Evolutionary conservation across 2,888 invertebrate genomes (phyloP), one percentile per base, ranked within the genome.

Genomic region (Coelinius sp.): DNA sequence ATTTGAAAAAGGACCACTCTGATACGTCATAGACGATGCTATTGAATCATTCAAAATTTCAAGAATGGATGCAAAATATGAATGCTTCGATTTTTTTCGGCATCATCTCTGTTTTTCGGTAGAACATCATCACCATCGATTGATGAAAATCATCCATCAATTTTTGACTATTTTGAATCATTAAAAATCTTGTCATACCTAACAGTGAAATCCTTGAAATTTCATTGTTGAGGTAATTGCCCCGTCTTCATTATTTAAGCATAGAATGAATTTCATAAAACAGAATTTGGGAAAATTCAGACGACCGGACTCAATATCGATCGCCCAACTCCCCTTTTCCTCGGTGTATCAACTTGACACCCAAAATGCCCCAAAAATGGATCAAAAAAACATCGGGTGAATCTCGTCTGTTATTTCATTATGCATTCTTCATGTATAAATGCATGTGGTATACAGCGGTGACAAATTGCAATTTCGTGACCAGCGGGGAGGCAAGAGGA

Each of bases 311-410:
- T 31, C 56, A 17, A 20, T 59, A 59, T 59, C 31, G 59, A 59
- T 59, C 59, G 35, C 59, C 31, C 35, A 2, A 25, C n/a, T 14
- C 6, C 59, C 17, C 46, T 1, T 31, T 31, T 1, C 20, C 31
- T 7, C 4, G 27, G 35, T 35, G 59, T 31, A 31, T 59, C 59
- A 59, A 31, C 59, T 35, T 59, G 59, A 59, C 59, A 59, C 35
- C 31, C 17, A 59, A 20, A 59, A 31, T 7, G 3, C 5, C 59
- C 17, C 7, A 59, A 31, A 35, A 25, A 20, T 3, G 31, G 1
- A 20, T n/a, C 0, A 20, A 31, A 59, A 59, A 31, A 35, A n/a
- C 1, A 17, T 27, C 7, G 35, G 17, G 27, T 20, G 59, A 59
- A 59, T 35, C 25, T 20, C 24, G 27, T 14, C 35, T 20, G 35